phyloP scores from a whole-genome alignment of 1,140 invertebrate genomes.

The Harpegnathos saltator region DNA sequence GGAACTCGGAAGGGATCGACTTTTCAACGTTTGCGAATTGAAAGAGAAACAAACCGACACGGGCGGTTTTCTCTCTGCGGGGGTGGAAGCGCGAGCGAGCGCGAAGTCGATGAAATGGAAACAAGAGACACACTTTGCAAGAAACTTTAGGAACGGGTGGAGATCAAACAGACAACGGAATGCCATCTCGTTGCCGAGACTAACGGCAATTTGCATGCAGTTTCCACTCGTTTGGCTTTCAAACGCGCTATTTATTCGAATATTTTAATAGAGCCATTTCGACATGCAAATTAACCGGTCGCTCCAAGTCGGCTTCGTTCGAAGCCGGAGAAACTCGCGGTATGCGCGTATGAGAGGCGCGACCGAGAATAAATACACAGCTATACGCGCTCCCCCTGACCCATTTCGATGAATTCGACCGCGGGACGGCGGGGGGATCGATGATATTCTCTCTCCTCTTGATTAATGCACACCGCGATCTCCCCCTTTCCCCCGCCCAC shows the following conservation, averaged over 20 bases:
- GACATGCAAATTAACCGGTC: background rate
- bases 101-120: conserved; percentile 22
- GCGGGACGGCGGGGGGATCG: no score
- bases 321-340: background rate
- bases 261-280: background rate
- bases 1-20: background rate
- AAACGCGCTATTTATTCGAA: background rate
- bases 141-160: conserved; percentile 24
- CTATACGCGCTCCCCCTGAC: no score
- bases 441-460: no score
- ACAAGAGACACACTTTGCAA: conserved; percentile 17
- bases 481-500: no score
- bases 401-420: no score
- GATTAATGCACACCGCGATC: no score
- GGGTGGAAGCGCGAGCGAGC: background rate
- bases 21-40: conserved; percentile 31
- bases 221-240: conserved; percentile 15
- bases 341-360: no score
- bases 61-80: background rate
- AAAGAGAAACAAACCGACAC: conserved; percentile 5
- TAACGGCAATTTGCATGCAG: conserved; percentile 13
- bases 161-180: conserved; percentile 32
- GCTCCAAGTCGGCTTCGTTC: background rate
- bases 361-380: background rate
- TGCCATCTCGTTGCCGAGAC: conserved; percentile 20